Percentiles rank a stretch among this genome's conserved stretches.
Conservation (phyloP, 2,797 vertebrate species). For the Pteronotus mesoamericanus region DNA sequence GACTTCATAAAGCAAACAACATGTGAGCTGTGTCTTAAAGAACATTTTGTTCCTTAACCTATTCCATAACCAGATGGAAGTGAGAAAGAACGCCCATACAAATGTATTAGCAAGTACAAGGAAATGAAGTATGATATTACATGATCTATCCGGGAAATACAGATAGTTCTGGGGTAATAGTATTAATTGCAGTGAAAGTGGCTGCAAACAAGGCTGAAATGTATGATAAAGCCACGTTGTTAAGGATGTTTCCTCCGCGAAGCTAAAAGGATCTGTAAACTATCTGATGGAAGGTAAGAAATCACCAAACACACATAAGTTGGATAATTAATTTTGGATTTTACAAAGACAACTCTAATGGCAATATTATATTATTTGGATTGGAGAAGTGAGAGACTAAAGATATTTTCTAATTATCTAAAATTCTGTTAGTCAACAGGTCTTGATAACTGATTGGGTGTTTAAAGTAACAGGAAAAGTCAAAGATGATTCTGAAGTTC, state of each 20-base stretch:
- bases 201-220: neutral
- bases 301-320: neutral
- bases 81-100: neutral
- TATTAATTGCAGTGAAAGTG: neutral
- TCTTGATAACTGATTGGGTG: neutral
- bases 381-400: neutral
- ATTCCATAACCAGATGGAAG: neutral
- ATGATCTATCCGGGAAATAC: neutral
- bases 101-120: neutral
- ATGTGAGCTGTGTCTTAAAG: neutral
- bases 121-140: neutral
- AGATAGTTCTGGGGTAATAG: neutral
- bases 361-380: neutral
- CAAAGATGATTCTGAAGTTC: neutral
- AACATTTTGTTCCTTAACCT: neutral
- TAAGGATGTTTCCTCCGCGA: neutral
- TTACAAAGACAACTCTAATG: neutral
- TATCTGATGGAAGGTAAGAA: neutral
- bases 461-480: neutral
- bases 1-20: neutral
- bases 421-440: neutral
- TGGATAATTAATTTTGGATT: neutral
- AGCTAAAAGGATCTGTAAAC: neutral
- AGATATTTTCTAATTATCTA: neutral
- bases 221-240: neutral